Percentiles rank a stretch among this genome's conserved stretches.
phyloP scores from a whole-genome alignment of 2,113 vertebrate species.

The Bufo bufo region DNA sequence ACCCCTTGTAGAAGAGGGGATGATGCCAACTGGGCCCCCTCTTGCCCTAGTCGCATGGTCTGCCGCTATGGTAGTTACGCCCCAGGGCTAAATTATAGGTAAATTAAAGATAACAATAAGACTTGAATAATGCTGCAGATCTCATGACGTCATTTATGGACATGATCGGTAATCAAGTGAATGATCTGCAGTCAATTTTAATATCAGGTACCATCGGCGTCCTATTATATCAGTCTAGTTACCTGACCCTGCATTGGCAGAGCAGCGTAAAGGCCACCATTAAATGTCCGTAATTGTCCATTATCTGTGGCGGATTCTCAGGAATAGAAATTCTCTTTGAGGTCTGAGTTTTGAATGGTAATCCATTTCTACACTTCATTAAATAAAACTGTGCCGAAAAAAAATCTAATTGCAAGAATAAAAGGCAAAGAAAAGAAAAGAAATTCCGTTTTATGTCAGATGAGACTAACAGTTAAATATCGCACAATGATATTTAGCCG shows the following conservation, averaged over 20 bases:
- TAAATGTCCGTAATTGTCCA: background rate
- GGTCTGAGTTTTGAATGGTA: background rate
- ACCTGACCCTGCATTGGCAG: background rate
- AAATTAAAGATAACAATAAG: background rate
- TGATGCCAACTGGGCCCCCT: no score
- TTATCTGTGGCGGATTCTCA: background rate
- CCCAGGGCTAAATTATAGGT: background rate
- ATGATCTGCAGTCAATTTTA: background rate
- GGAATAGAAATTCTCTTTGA: conserved; percentile 5
- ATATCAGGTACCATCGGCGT: background rate
- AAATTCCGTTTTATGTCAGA: background rate
- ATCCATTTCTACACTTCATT: conserved; percentile 12
- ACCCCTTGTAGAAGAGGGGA: no score
- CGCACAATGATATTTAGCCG: background rate
- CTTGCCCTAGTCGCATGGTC: no score
- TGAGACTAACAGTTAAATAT: background rate
- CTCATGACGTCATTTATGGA: background rate
- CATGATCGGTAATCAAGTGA: background rate
- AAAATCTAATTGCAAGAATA: background rate
- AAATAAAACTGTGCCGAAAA: background rate
- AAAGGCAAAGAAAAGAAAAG: background rate
- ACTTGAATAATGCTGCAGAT: background rate
- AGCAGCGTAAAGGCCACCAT: background rate
- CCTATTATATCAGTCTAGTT: background rate
- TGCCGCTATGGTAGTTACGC: no score